Conservation (phyloP, 2,888 invertebrate genomes). For the Eupithecia inturbata region DNA sequence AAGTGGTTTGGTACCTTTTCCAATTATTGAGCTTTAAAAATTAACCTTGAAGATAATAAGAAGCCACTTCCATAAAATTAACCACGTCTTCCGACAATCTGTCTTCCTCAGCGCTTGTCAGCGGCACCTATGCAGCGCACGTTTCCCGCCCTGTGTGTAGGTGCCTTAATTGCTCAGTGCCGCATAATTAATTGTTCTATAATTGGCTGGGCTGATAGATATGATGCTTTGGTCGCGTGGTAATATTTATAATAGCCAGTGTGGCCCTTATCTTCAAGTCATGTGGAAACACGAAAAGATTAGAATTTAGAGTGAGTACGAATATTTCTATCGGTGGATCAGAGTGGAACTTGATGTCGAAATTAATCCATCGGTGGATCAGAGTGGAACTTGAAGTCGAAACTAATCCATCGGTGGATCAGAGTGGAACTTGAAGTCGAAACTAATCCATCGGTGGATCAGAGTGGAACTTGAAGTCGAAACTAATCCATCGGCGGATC, state of each 20-base stretch:
- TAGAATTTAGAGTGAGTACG: too few species aligned
- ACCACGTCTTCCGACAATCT: slow-evolving; percentile 57
- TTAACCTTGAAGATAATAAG: neutral
- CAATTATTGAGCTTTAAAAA: neutral
- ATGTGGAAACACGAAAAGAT: neutral
- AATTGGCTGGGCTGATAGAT: neutral
- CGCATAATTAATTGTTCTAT: slow-evolving; percentile 30
- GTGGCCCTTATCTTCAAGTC: neutral
- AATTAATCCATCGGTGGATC: too few species aligned
- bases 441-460: too few species aligned
- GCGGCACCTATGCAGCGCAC: slow-evolving; percentile 69
- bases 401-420: too few species aligned
- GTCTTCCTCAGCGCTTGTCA: slow-evolving; percentile 72
- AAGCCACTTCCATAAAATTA: slow-evolving; percentile 34
- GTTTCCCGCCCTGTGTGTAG: slow-evolving; percentile 65
- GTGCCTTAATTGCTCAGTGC: slow-evolving; percentile 46
- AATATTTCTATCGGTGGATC: too few species aligned
- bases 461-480: too few species aligned
- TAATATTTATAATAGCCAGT: neutral
- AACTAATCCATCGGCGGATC: too few species aligned
- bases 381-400: too few species aligned
- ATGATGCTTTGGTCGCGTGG: neutral
- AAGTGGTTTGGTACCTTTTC: neutral
- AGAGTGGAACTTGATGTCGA: too few species aligned
- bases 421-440: too few species aligned